Base-by-base conservation (phyloP, 2,113 vertebrate genomes). In the Guaruba guarouba region DNA sequence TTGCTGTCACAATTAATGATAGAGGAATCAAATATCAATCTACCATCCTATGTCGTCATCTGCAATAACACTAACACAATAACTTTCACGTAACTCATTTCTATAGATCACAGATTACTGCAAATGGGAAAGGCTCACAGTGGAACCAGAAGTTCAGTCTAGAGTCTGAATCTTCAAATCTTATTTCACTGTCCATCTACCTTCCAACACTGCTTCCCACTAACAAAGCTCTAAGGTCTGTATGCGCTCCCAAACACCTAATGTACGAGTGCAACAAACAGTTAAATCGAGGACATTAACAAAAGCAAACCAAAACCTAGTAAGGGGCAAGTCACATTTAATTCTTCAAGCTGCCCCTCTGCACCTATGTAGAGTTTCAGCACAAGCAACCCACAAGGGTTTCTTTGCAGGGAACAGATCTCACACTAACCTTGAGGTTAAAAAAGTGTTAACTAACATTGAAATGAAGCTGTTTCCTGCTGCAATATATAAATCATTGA, bases 1-100 rank as follows among this genome's bases (percentile, higher is more conserved):
- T 74, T 92, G 80, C 91, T 93, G 83, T 94, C 96, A 97, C 82
- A 97, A 97, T 91, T 96, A 96, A 97, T 95, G 96, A 85, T 10
- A 95, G 77, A 96, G 86, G 94, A 97, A 97, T 86, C 83, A 95
- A 93, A n/a, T 92, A 97, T 91, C 96, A 95, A 54, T 93, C 54
- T 80, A 41, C 37, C 18, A 2, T 64, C 67, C 23, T 67, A 33
- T 44, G 41, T 28, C 88, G 73, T 18, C 51, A 71, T 46, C 55
- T 39, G 49, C 52, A 79, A 51, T 49, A 93, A 68, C 23, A 46
- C 8, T 80, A 62, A 78, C 8, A n/a, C 35, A 82, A 62, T 29
- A 85, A 69, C 20, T 49, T 94, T 24, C 19, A 66, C 31, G 41
- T 43, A 80, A 46, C 6, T 88, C 54, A 48, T 27, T 93, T 75